Evolutionary conservation across 2,797 vertebrate species (phyloP).

Genomic region (Nyctalus aviator): DNA sequence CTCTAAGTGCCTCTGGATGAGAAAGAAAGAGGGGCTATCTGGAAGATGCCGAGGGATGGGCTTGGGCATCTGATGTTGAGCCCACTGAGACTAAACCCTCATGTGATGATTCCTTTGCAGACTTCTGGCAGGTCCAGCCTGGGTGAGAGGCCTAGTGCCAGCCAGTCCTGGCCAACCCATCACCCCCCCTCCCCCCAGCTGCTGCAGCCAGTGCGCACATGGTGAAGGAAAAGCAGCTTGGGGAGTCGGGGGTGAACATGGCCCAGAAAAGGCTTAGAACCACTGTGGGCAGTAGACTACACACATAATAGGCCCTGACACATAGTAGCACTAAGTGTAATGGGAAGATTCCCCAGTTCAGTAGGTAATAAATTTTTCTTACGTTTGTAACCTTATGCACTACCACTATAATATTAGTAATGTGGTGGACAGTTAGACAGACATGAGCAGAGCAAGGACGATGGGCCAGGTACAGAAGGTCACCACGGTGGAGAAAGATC

Average conservation of each 20-base stretch:
- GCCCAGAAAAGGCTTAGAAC: not conserved
- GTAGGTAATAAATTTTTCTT: not conserved
- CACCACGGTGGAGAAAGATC: not conserved
- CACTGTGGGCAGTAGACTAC: not conserved
- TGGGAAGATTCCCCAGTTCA: not conserved
- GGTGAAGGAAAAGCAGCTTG: not conserved
- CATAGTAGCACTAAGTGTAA: not conserved
- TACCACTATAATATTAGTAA: not conserved
- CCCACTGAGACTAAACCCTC: constrained; percentile 11
- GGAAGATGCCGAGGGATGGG: not conserved
- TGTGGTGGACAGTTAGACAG: not conserved
- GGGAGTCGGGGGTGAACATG: not conserved
- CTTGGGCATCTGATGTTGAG: not conserved
- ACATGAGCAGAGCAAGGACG: not conserved
- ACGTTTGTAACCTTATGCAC: not conserved
- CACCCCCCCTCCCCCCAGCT: not conserved
- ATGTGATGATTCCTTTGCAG: not conserved
- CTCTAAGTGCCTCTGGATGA: constrained; percentile 66
- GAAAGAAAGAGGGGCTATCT: not conserved
- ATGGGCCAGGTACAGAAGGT: not conserved
- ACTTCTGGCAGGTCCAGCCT: not conserved
- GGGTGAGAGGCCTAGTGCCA: constrained; percentile 17
- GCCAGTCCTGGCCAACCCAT: not conserved
- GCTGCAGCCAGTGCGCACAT: constrained; percentile 1
- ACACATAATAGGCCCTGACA: not conserved